These are phyloP conservation scores for Scomber japonicus DNA, from an alignment of 2,113 vertebrate species.

Conservation along the genomic window DNA sequence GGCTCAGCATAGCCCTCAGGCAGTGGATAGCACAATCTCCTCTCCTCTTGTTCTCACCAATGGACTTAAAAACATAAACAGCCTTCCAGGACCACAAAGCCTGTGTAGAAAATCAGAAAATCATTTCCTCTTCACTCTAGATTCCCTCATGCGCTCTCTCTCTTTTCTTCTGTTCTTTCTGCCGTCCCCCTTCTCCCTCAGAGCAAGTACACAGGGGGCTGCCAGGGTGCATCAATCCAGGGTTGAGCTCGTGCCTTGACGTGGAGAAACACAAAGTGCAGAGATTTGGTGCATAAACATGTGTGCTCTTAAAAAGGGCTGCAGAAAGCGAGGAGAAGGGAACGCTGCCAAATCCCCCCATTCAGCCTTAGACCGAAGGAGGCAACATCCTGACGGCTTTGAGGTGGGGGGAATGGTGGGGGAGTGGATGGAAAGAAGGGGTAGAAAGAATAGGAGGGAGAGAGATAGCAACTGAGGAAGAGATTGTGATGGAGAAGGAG, in stretches of 20 bases:
- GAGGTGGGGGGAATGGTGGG: conserved; percentile 42
- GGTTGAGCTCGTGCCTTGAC: conserved; percentile 74
- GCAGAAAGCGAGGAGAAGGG: conserved; percentile 49
- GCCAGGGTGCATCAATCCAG: conserved; percentile 77
- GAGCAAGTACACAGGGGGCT: conserved; percentile 71
- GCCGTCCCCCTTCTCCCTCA: conserved; percentile 68
- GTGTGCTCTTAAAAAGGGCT: conserved; percentile 64
- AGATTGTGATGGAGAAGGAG: conserved; percentile 50
- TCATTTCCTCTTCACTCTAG: conserved; percentile 72
- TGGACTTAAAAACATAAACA: conserved; percentile 79
- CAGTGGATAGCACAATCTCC: conserved; percentile 78
- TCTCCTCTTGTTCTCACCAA: conserved; percentile 73
- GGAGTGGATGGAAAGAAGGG: conserved; percentile 26
- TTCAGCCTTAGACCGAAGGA: conserved; percentile 76
- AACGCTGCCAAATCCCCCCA: conserved; percentile 79
- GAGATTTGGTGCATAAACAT: conserved; percentile 81
- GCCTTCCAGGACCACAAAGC: conserved; percentile 78
- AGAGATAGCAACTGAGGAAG: conserved; percentile 35
- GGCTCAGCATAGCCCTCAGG: conserved; percentile 76
- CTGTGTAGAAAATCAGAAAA: conserved; percentile 80
- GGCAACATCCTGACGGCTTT: conserved; percentile 81
- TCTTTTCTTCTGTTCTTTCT: conserved; percentile 54
- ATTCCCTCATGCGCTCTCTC: conserved; percentile 45
- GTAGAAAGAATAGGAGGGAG: conserved; percentile 30
- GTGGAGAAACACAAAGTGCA: conserved; percentile 77